A percentile compares a stretch with the other conserved stretches of the same genome.
phyloP scores from a whole-genome alignment of 1,140 invertebrate genomes.

The Cyclargus thomasi region DNA sequence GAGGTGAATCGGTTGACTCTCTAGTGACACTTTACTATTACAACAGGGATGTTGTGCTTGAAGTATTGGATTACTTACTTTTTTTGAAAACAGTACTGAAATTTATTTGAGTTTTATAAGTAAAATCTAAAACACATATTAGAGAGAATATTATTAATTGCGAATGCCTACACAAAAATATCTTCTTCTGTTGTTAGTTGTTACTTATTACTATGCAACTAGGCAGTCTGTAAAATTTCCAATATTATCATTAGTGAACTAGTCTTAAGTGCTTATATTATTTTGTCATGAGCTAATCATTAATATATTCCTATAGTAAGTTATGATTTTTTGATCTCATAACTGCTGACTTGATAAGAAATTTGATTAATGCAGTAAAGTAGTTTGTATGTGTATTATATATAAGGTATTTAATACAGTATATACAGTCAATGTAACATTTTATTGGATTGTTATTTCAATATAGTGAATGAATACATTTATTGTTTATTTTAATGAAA shows the following conservation, averaged over 20 bases:
- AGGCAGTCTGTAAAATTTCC: conserved; percentile 23
- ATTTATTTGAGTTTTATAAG: too few relatives aligned
- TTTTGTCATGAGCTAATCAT: conserved; percentile 28
- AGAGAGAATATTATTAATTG: too few relatives aligned
- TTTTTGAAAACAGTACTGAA: too few relatives aligned
- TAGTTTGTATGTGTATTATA: conserved; percentile 10
- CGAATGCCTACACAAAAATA: too few relatives aligned
- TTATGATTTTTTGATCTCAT: conserved; percentile 54
- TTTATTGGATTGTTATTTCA: conserved; percentile 12
- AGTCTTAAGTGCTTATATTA: conserved; percentile 28
- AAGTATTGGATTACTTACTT: too few relatives aligned
- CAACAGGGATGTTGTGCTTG: too few relatives aligned
- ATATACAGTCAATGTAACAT: conserved; percentile 9
- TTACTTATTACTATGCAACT: not conserved
- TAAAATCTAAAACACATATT: too few relatives aligned
- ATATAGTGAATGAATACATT: not conserved
- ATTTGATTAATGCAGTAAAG: conserved; percentile 24
- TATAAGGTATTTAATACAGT: conserved; percentile 14
- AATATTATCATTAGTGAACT: conserved; percentile 29
- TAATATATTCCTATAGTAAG: conserved; percentile 28
- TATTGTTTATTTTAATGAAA: conserved; percentile 2
- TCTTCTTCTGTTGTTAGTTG: not conserved
- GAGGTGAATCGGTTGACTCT: too few relatives aligned
- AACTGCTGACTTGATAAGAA: conserved; percentile 50
- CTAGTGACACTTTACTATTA: too few relatives aligned